Evolutionary conservation across 2,888 invertebrate species (phyloP), one percentile per base, ranked within the genome.

Genomic region (Folsomia candida): DNA sequence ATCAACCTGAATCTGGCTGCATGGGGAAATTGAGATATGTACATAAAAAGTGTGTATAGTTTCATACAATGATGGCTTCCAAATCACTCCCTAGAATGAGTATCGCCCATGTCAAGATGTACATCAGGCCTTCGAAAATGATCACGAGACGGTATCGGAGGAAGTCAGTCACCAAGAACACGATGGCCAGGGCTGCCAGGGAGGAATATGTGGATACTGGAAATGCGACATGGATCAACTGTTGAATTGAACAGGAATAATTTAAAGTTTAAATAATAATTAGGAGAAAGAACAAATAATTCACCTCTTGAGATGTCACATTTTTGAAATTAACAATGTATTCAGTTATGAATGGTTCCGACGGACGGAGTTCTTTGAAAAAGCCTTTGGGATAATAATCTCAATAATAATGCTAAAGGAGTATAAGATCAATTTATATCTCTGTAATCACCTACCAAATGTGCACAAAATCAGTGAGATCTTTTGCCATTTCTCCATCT

Each of bases 71-170:
- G 1, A 75, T 68, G 26, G 70, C 66, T n/a, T 65, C 60, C 22
- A 75, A 47, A 25, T 70, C 71, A 9, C 27, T 59, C 14, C 69
- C 91, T 88, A 92, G 90, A 67, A 92, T 84, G 51, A 95, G 83
- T 78, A 93, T 85, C 0, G 87, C 82, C 85, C 91, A 95, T 14
- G 94, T 88, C 18, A 86, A 82, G 61, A 91, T 87, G 25, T 93
- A 94, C 20, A 89, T 86, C 76, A 88, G 61, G 79, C 91, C 91
- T 80, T 94, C 91, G 22, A 93, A 81, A 67, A 96, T 87, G 67
- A 97, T 93, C 14, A 95, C 86, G 6, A 93, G 91, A 82, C 94
- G 95, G 83, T 96, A 96, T 75, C 92, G 87, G 67, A 88, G 82
- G 65, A 93, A 88, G 84, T 94, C 95, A 0, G 94, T 94, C 63